Evolutionary conservation across 2,888 invertebrate genomes (phyloP).

Genomic region (Nomada fabriciana): DNA sequence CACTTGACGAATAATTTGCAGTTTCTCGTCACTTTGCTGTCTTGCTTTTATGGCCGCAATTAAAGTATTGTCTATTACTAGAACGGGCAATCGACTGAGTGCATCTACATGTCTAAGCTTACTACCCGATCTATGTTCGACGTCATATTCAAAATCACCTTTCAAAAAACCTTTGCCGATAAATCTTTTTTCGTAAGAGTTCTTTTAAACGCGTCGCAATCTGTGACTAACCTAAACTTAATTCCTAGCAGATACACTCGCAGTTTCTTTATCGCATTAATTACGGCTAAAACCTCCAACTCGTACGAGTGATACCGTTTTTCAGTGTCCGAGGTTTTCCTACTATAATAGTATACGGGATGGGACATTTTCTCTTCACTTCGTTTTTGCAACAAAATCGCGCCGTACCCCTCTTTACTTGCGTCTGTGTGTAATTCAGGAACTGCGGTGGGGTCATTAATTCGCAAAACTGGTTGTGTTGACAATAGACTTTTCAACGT

Average conservation of each 20-base stretch:
- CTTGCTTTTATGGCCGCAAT: background rate
- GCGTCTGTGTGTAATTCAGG: too few relatives aligned
- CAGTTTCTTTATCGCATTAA: background rate
- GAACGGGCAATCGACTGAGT: background rate
- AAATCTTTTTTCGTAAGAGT: background rate
- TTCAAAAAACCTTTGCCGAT: slow-evolving; percentile 1
- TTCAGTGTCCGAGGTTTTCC: background rate
- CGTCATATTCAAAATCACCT: background rate
- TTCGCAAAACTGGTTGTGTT: too few relatives aligned
- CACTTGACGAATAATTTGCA: background rate
- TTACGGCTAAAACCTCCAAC: background rate
- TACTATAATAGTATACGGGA: too few relatives aligned
- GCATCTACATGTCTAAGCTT: background rate
- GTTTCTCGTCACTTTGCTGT: background rate
- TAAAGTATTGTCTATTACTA: background rate
- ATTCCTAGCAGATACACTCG: background rate
- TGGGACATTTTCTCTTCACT: too few relatives aligned
- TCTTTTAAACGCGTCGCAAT: background rate
- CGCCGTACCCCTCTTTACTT: too few relatives aligned
- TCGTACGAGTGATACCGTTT: background rate
- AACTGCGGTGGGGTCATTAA: too few relatives aligned
- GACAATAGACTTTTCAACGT: too few relatives aligned
- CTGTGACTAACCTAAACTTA: background rate
- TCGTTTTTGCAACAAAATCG: too few relatives aligned
- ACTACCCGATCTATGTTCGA: background rate